These are phyloP conservation scores for Chrysomela aeneicollis DNA, from an alignment of 2,888 invertebrate genomes.

Conservation along the genomic window DNA sequence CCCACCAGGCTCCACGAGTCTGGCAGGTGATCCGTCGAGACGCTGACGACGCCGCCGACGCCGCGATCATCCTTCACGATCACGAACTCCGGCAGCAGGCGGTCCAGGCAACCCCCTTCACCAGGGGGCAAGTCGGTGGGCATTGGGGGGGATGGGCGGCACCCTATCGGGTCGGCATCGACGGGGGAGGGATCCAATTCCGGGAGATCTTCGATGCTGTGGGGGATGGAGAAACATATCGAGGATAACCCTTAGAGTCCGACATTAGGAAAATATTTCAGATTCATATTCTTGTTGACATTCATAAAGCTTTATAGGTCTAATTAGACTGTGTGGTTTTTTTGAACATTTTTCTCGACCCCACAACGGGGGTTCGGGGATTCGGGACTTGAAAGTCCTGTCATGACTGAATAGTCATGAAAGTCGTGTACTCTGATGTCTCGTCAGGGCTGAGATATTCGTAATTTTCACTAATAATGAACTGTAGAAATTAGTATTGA, in stretches of 20 bases:
- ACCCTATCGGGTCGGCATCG: slow-evolving; percentile 47
- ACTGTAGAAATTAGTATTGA: too few relatives aligned
- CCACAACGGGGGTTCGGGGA: too few relatives aligned
- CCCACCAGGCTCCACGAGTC: slow-evolving; percentile 59
- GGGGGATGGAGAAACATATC: neutral
- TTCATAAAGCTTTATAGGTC: too few relatives aligned
- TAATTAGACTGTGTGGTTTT: too few relatives aligned
- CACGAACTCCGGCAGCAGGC: slow-evolving; percentile 56
- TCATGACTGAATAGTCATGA: too few relatives aligned
- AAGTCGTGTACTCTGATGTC: too few relatives aligned
- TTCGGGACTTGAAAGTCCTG: too few relatives aligned
- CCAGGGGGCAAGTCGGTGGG: slow-evolving; percentile 41
- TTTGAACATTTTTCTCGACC: too few relatives aligned
- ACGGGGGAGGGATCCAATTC: slow-evolving; percentile 34
- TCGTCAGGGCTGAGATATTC: too few relatives aligned
- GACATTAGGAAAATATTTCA: too few relatives aligned
- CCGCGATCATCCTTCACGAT: slow-evolving; percentile 55
- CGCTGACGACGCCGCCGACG: slow-evolving; percentile 29
- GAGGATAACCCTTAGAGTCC: neutral
- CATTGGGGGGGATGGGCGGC: slow-evolving; percentile 40
- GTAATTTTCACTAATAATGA: too few relatives aligned
- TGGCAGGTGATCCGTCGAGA: slow-evolving; percentile 50
- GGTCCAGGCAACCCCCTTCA: slow-evolving; percentile 44
- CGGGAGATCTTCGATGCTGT: neutral
- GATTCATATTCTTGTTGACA: too few relatives aligned